Evolutionary conservation across 2,888 invertebrate species (phyloP), one percentile per base, ranked within the genome.

Genomic region (Plemyria rubiginata): DNA sequence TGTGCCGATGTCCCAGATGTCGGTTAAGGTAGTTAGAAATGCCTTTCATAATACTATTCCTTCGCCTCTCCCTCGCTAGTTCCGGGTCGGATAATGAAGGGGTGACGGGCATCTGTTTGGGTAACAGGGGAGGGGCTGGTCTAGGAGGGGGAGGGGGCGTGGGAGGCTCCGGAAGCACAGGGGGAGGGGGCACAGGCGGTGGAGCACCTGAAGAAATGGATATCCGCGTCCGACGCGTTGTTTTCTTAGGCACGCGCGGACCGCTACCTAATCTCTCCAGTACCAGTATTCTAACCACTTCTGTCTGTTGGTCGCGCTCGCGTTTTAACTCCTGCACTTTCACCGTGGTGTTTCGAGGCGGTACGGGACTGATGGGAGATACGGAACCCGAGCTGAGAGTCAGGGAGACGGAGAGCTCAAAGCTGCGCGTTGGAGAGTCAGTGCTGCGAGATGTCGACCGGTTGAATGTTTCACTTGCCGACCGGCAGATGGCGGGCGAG

Each of bases 31-130:
- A 96, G 82, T 95, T 97, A 15, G 97, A 96, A 67, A 98, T 95
- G 55, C 97, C 95, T 87, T 96, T 97, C 77, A 97, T 97, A 56
- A 97, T 95, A 85, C 97, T 97, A 77, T 95, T 96, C 66, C 97
- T 94, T 67, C 97, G 93, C 76, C 96, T 96, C 28, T 93, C 87
- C 61, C 90, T 81, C 53, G 92, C 85, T 49, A 94, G 80, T 80
- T 94, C 94, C 7, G 94, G 94, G 78, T 94, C 94, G 2, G 94
- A 94, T 68, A 93, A 92, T 16, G 94, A 92, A 4, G 90, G 84
- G 11, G 86, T 85, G 41, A 88, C 90, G 9, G 88, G 84, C 40
- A 87, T 73, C 6, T 85, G 15, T n/a, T 15, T 15, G 8, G 50
- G 74, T 72, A 84, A 74, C 36, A 79, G 74, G 2, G 86, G 87